These are phyloP conservation scores for Samia ricini DNA, from an alignment of 1,140 invertebrate genomes.

Conservation along the genomic window DNA sequence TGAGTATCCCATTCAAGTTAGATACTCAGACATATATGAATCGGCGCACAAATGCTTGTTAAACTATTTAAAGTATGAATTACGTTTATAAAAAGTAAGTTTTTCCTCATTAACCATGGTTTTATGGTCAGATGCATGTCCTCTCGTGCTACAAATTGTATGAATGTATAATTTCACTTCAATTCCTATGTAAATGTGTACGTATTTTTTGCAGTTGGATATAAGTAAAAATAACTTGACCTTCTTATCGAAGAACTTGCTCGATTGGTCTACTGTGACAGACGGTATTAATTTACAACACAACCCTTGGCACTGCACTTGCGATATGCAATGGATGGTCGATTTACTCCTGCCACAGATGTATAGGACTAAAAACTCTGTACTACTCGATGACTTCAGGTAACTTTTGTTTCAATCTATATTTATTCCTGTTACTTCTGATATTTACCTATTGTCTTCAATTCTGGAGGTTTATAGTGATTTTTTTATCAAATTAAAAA, in stretches of 20 bases:
- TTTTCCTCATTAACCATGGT: no score
- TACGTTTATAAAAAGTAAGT: no score
- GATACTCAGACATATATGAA: no score
- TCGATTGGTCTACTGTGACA: slow-evolving; percentile 51
- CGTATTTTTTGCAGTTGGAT: slow-evolving; percentile 65
- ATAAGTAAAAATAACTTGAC: slow-evolving; percentile 72
- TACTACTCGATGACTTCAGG: slow-evolving; percentile 65
- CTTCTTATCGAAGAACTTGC: slow-evolving; percentile 41
- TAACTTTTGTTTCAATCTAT: slow-evolving; percentile 26
- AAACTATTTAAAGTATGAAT: no score
- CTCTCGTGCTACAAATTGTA: no score
- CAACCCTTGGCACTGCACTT: slow-evolving; percentile 76
- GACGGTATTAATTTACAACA: slow-evolving; percentile 70
- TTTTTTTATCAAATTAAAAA: background rate
- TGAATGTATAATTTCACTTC: no score
- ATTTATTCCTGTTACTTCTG: background rate
- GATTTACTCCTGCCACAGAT: slow-evolving; percentile 59
- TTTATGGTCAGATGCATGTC: no score
- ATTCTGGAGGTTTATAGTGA: background rate
- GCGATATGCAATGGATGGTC: slow-evolving; percentile 74
- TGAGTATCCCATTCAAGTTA: no score
- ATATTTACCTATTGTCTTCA: background rate
- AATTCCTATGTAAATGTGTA: no score
- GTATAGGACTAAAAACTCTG: slow-evolving; percentile 47
- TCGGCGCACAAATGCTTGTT: no score